Percentiles rank a stretch among this genome's conserved stretches.
Evolutionary conservation across 2,113 vertebrate genomes (phyloP).

Genomic region (Gavialis gangeticus): DNA sequence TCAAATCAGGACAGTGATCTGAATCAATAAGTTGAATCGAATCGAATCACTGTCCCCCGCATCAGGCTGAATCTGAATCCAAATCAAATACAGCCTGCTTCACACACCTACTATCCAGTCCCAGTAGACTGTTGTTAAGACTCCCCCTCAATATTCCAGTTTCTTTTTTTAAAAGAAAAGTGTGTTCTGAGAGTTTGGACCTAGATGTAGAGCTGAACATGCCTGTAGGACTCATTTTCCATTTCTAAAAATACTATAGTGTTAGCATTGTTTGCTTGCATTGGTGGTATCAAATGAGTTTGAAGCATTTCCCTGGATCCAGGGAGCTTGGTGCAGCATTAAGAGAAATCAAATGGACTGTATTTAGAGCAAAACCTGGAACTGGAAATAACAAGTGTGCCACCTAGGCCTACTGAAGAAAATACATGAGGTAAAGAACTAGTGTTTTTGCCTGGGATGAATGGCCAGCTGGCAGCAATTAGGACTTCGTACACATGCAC

Average conservation of each 20-base stretch:
- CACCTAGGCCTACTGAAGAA: neutral
- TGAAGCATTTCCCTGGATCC: neutral
- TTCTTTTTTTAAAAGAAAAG: neutral
- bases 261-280: neutral
- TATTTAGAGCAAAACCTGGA: conserved; percentile 25
- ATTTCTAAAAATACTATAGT: neutral
- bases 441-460: neutral
- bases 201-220: neutral
- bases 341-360: conserved; percentile 22
- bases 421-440: conserved; percentile 25
- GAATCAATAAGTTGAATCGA: no score
- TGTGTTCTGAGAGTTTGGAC: neutral
- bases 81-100: no score
- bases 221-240: neutral
- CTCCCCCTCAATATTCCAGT: neutral
- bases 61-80: no score
- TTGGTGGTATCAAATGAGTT: neutral
- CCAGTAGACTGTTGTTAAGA: neutral
- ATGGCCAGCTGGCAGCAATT: conserved; percentile 50
- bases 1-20: no score
- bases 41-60: no score
- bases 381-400: neutral
- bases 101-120: neutral
- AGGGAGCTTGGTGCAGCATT: neutral
- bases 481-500: conserved; percentile 1